These are phyloP conservation scores for Proctacanthus coquilletti DNA, from an alignment of 1,140 invertebrate species.

Conservation along the genomic window DNA sequence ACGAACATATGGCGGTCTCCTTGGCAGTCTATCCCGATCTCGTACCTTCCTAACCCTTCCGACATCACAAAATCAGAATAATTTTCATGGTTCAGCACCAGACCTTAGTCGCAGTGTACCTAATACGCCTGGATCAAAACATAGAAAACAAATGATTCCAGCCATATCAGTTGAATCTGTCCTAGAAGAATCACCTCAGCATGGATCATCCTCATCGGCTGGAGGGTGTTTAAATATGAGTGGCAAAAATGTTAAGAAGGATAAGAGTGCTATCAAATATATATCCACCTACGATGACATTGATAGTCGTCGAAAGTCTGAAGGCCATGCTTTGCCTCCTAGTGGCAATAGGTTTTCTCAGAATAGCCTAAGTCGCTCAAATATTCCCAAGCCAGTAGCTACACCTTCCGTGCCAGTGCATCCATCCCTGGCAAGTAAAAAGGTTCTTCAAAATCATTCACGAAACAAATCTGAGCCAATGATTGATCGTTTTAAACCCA, in stretches of 20 bases:
- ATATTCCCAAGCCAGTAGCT: no score
- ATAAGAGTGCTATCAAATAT: slow-evolving; percentile 1
- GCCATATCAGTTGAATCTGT: background rate
- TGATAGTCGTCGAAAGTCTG: background rate
- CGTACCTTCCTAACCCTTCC: slow-evolving; percentile 30
- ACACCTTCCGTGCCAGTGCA: no score
- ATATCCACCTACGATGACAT: background rate
- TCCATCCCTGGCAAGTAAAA: no score
- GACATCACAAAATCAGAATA: slow-evolving; percentile 6
- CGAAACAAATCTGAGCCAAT: no score
- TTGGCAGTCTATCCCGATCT: slow-evolving; percentile 35
- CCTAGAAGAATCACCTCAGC: slow-evolving; percentile 3
- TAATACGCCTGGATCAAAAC: slow-evolving; percentile 13
- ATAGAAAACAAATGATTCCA: background rate
- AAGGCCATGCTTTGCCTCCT: background rate
- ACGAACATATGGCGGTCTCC: slow-evolving; percentile 30
- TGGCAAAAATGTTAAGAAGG: no score
- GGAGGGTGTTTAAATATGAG: background rate
- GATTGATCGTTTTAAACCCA: no score
- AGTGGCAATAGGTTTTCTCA: no score
- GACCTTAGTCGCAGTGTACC: slow-evolving; percentile 28
- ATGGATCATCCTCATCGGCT: background rate
- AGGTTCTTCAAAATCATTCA: no score
- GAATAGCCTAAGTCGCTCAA: no score
- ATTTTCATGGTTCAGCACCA: slow-evolving; percentile 24